Conservation (phyloP, 2,888 invertebrate genomes). For the Neria commutata region DNA sequence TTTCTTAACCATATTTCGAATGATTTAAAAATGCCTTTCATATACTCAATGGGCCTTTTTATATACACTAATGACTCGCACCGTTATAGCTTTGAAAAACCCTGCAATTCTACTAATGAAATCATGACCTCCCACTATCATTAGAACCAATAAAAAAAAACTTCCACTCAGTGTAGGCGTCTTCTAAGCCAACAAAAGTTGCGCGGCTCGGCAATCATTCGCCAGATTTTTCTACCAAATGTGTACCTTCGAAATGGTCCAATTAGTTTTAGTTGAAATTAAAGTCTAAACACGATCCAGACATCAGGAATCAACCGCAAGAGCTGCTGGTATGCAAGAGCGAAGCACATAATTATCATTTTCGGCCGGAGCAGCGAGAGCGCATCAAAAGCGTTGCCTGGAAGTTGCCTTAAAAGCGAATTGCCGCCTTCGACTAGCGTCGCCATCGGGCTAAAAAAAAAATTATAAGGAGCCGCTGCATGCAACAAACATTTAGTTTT, state of each 20-base stretch:
- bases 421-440: conserved; percentile 14
- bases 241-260: neutral
- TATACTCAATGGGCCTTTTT: too few species aligned
- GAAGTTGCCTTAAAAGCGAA: neutral
- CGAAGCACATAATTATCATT: conserved; percentile 1
- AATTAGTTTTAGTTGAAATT: neutral
- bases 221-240: neutral
- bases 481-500: neutral
- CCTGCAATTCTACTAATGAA: conserved; percentile 29
- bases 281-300: neutral
- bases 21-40: too few species aligned
- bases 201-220: too few species aligned
- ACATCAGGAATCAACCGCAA: neutral
- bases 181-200: neutral
- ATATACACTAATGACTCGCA: too few species aligned
- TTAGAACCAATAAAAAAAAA: conserved; percentile 11
- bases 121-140: conserved; percentile 32
- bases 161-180: neutral
- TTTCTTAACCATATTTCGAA: neutral
- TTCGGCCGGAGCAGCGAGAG: too few species aligned
- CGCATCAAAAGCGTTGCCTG: neutral
- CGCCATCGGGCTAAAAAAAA: conserved; percentile 7
- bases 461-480: too few species aligned
- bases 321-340: neutral
- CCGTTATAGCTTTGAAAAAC: neutral